Base-by-base conservation (phyloP, 2,113 vertebrate genomes). In the Tautogolabrus adspersus region DNA sequence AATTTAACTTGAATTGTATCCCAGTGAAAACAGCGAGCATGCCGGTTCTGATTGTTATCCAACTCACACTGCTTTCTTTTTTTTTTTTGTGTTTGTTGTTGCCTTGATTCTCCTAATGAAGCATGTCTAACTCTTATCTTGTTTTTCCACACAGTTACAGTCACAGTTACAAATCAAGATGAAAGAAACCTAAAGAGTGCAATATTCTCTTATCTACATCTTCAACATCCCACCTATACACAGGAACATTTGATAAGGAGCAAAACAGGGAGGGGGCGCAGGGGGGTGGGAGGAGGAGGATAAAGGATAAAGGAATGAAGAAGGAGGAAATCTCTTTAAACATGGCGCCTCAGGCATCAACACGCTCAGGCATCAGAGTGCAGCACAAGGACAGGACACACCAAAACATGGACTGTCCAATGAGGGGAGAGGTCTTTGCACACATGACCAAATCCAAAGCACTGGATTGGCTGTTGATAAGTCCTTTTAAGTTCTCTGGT, bases 161-260 rank as follows among this genome's bases (percentile, higher is more conserved):
- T 89, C 85, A 91, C 88, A 84, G 85, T 92, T 87, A 90, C 76
- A 89, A 92, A 89, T 88, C 67, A 81, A 89, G 87, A 91, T 89
- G 71, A 91, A 93, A 86, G 79, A 90, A 91, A 91, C 86, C 73
- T 87, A 83, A 85, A 80, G 73, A 90, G 88, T 91, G 90, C 91
- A 91, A 87, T 88, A 90, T 88, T 91, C 73, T 91, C 88, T 90
- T 91, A 90, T 91, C 89, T 93, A 89, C 88, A 91, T 89, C 78
- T 84, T 81, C 80, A 34, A 89, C 81, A 84, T 86, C 90, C 83
- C 92, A 93, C 88, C 89, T 89, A 90, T 87, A 90, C 89, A 91
- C 83, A 79, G 85, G 84, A 85, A 91, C 80, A 75, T 79, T 81
- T 77, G 83, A 88, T 78, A 82, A 81, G 72, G 77, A 87, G 64